These are phyloP conservation scores for Siniperca chuatsi DNA, from an alignment of 2,113 vertebrate species.

Conservation along the genomic window DNA sequence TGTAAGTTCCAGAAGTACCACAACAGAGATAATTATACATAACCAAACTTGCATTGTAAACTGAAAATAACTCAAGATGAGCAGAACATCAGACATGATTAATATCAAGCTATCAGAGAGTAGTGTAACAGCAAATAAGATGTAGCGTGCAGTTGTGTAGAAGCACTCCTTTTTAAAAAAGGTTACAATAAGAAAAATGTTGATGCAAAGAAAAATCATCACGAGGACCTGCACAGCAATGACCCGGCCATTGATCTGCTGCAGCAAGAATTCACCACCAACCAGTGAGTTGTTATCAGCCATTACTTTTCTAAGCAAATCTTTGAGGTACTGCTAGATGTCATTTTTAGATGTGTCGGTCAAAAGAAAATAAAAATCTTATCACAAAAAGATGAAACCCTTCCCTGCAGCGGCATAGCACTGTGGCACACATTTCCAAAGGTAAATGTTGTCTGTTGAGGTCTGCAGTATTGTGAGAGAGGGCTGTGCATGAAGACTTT, in stretches of 20 bases:
- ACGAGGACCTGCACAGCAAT: constrained; percentile 56
- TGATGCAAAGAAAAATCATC: constrained; percentile 48
- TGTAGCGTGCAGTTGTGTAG: constrained; percentile 61
- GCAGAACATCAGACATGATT: constrained; percentile 26
- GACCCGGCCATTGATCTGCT: not conserved
- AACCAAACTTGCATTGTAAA: constrained; percentile 7
- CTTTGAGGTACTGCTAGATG: no score
- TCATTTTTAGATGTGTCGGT: not conserved
- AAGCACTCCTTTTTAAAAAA: constrained; percentile 62
- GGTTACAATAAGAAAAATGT: constrained; percentile 53
- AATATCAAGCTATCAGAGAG: constrained; percentile 63
- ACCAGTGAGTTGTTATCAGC: constrained; percentile 8
- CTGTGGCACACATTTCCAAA: not conserved
- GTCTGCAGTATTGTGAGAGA: no score
- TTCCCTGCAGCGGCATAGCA: not conserved
- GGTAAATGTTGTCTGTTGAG: not conserved
- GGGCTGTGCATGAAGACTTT: not conserved
- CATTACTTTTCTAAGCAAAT: constrained; percentile 2
- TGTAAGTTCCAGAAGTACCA: not conserved
- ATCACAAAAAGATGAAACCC: not conserved
- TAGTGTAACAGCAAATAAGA: constrained; percentile 70
- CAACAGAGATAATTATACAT: constrained; percentile 41
- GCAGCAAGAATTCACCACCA: not conserved
- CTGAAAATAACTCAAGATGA: not conserved
- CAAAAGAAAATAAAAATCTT: not conserved